These are phyloP conservation scores for Melanocharis versteri DNA, from an alignment of 2,113 vertebrate genomes.

Conservation along the genomic window DNA sequence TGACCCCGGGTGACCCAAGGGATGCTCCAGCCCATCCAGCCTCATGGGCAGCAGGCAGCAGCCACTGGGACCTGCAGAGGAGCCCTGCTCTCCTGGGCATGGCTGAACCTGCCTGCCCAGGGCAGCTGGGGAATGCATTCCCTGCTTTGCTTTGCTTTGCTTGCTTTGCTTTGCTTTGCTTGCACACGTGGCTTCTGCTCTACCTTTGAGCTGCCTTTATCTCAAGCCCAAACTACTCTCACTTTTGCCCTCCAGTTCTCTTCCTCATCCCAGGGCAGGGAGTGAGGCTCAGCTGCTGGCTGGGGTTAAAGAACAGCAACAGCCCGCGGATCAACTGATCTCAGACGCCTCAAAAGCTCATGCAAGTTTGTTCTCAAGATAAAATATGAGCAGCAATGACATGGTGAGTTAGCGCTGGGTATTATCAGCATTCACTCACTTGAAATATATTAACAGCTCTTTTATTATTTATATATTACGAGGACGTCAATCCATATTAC, in stretches of 20 bases:
- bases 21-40: fast-evolving
- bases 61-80: no score
- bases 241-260: neutral
- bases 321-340: neutral
- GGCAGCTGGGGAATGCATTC: neutral
- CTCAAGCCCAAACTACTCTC: neutral
- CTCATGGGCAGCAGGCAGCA: fast-evolving
- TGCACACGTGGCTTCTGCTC: neutral
- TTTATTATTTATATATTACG: conserved; percentile 23
- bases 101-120: neutral
- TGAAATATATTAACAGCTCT: conserved; percentile 23
- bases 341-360: neutral
- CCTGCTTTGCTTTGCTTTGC: neutral
- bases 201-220: neutral
- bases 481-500: neutral
- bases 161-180: neutral
- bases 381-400: neutral
- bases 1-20: neutral
- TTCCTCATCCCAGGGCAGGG: no score
- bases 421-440: conserved; percentile 1
- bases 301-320: neutral
- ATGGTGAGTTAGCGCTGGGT: conserved; percentile 23
- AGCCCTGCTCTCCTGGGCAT: neutral
- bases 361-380: neutral
- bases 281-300: neutral